Evolutionary conservation across 2,113 vertebrate species (phyloP).

Genomic region (Myotis brandtii): DNA sequence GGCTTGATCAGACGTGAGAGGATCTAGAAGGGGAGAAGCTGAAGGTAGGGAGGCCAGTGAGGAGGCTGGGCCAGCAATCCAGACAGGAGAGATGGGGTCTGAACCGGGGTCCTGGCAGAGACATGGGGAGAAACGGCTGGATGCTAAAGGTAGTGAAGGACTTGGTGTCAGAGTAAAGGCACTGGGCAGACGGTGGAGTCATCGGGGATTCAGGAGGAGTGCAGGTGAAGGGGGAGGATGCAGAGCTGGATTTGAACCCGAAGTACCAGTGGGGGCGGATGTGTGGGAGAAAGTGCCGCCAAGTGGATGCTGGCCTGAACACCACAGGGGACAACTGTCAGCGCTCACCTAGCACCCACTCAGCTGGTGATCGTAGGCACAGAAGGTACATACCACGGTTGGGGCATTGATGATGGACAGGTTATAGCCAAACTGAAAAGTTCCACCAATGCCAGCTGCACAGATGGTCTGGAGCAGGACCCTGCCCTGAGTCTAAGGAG

Average conservation of each 20-base stretch:
- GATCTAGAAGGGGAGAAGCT: not conserved
- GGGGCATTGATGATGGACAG: constrained; percentile 95
- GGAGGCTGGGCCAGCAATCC: not conserved
- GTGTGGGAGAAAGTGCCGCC: not conserved
- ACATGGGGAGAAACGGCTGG: not conserved
- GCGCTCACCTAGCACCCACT: not conserved
- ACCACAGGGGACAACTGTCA: not conserved
- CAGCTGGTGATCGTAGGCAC: not conserved
- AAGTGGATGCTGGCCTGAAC: not conserved
- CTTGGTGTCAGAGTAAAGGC: not conserved
- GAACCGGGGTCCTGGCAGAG: not conserved
- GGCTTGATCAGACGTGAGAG: not conserved
- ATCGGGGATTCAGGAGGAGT: not conserved
- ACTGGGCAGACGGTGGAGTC: not conserved
- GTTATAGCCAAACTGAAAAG: constrained; percentile 96
- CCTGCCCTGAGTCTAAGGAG: constrained; percentile 83
- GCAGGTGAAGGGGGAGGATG: not conserved
- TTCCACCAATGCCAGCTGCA: constrained; percentile 93
- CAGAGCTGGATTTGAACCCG: not conserved
- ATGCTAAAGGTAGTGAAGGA: not conserved
- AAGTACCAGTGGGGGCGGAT: not conserved
- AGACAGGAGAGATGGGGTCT: not conserved
- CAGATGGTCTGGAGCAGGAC: constrained; percentile 90
- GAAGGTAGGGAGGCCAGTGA: not conserved
- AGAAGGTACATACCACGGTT: constrained; percentile 86